Conservation (phyloP, 2,797 vertebrate species). For the Leptatherina wallacei region DNA sequence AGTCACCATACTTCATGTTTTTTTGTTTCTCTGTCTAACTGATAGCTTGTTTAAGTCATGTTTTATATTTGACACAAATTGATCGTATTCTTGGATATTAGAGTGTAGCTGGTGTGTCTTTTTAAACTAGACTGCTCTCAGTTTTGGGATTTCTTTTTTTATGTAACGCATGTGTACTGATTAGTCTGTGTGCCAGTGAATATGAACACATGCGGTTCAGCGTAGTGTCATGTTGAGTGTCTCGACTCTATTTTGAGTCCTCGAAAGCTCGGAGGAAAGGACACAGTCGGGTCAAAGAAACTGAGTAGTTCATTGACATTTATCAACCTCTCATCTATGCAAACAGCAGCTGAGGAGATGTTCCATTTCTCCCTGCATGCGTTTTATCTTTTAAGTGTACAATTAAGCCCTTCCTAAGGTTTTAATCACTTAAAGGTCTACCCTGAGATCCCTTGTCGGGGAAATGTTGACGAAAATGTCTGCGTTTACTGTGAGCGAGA, state of each 20-base stretch:
- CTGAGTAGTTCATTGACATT: slow-evolving; percentile 78
- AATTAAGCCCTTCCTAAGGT: not conserved
- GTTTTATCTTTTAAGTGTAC: not conserved
- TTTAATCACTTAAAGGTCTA: slow-evolving; percentile 2
- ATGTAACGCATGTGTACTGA: slow-evolving; percentile 4
- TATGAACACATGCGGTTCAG: slow-evolving; percentile 29
- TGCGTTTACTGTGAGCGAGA: not conserved
- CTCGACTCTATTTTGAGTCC: slow-evolving; percentile 75
- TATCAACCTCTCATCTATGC: slow-evolving; percentile 34
- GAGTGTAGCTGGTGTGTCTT: not conserved
- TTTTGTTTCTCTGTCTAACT: not conserved
- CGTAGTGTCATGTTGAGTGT: slow-evolving; percentile 65
- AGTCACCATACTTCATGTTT: not conserved
- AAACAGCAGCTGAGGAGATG: not conserved
- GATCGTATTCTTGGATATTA: not conserved
- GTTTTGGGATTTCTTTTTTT: slow-evolving; percentile 4
- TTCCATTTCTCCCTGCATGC: not conserved
- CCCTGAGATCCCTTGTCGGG: not conserved
- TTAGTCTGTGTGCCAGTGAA: slow-evolving; percentile 6
- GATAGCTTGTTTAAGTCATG: not conserved
- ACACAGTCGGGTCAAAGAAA: slow-evolving; percentile 69
- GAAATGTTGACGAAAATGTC: not conserved
- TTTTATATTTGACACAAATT: not conserved
- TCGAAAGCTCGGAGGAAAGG: slow-evolving; percentile 64
- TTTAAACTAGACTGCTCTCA: not conserved